Base-by-base conservation (phyloP, 2,888 invertebrate species). In the Yponomeuta cagnagella region DNA sequence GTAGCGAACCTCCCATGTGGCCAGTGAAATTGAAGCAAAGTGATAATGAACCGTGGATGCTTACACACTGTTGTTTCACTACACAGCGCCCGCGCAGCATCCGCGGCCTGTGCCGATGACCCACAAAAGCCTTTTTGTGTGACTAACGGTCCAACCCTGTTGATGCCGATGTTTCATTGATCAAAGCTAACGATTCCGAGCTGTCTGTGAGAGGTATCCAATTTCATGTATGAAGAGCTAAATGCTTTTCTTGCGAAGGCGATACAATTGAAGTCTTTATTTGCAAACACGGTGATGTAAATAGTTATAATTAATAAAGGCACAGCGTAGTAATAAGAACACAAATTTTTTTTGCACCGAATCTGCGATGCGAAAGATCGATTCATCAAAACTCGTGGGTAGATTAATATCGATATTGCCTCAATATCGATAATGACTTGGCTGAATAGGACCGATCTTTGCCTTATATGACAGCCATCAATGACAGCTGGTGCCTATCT, bases 131-230 rank as follows among this genome's bases (percentile, higher is more conserved):
- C 82, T 90, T 91, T 91, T 90, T 92, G 88, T 89, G 74, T 82
- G 80, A 77, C 80, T 92, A 92, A 92, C 91, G 91, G 91, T 74
- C 77, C 83, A 87, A 77, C 87, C 88, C 85, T 89, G 88, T 90
- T 85, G 80, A 80, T 85, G 86, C 83, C 85, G 79, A 80, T 85
- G 86, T 83, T 85, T 84, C 87, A 88, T 89, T 88, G 89, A 90
- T 88, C 82, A 83, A 82, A 81, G 78, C 80, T 83, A 84, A 88
- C 85, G 83, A 85, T 82, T 84, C 76, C 78, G 78, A 79, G 80
- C 80, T 80, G 79, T 79, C 77, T 33, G 63, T 12, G 43, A 70
- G 43, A 63, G 63, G 63, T 63, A 58, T 69, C 23, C 58, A n/a
- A 2, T 65, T 65, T 37, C 37, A 10, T 65, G 9, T 43, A 43